Evolutionary conservation across 2,888 invertebrate genomes (phyloP), one percentile per base, ranked within the genome.

Genomic region (Germaria angustata): DNA sequence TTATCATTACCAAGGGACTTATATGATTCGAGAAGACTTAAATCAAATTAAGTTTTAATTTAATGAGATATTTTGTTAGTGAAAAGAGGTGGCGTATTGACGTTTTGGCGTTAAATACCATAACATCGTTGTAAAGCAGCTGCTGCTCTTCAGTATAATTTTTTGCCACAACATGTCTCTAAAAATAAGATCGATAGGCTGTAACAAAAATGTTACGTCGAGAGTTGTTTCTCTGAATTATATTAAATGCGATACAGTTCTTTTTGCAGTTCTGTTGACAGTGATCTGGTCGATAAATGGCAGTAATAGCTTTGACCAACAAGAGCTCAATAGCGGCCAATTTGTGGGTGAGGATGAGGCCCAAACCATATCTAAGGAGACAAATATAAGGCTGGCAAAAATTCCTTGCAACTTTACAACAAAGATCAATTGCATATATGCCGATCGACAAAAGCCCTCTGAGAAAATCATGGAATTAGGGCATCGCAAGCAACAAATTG

Each of bases 351-450:
- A 66, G 20, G 59, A 68, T 36, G 66, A 80, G 13, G 73, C 79
- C 2, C 22, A 41, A 28, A 44, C 20, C 28, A 66, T 73, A 20
- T 49, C 65, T 5, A 2, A 17, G 7, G 72, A 68, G 8, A 22
- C 32, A 1, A 66, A 73, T n/a, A 36, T 59, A 6, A 59, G 59
- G 2, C 13, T 80, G 13, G 72, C 72, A 3, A 73, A 61, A 66
- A 73, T 80, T 34, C 79, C 72, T n/a, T 73, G 79, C 11, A 80
- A 73, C 36, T 53, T 66, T 44, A 61, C 66, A 1, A 79, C 79
- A 17, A 72, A 79, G 36, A 51, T 24, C 0, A 79, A 72, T 34
- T 79, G 72, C 17, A 71, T 80, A 41, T 73, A 68, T 53, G 72
- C 36, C 1, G 59, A 73, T 6, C 17, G 49, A 3, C 32, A 22